Evolutionary conservation across 1,140 invertebrate genomes (phyloP).

Genomic region (Antheraea mylitta): DNA sequence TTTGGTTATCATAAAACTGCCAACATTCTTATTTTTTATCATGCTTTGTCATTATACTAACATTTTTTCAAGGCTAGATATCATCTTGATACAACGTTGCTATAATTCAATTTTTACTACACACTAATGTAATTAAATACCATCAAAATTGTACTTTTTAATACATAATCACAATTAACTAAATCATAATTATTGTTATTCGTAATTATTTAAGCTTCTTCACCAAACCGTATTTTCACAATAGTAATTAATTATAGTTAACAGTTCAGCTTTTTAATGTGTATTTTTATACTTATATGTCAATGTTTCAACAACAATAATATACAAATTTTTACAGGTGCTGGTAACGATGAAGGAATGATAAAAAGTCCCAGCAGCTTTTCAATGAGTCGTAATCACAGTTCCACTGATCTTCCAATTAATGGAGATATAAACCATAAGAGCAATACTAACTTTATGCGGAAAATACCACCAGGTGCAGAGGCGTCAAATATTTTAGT

Average conservation of each 20-base stretch:
- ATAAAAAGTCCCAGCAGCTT: slow-evolving; percentile 88
- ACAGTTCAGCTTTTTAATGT: background rate
- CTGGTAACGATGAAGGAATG: slow-evolving; percentile 78
- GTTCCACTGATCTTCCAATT: slow-evolving; percentile 82
- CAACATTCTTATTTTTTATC: background rate
- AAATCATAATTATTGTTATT: background rate
- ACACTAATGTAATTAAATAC: background rate
- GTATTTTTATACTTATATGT: background rate
- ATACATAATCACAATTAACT: background rate
- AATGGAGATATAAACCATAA: slow-evolving; percentile 87
- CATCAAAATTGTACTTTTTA: background rate
- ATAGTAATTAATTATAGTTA: background rate
- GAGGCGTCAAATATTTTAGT: slow-evolving; percentile 99
- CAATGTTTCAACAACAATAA: background rate
- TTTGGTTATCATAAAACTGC: background rate
- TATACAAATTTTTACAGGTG: slow-evolving; percentile 52
- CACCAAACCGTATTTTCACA: background rate
- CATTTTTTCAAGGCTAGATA: background rate
- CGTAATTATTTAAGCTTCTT: background rate
- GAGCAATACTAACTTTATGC: slow-evolving; percentile 96
- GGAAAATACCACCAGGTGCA: slow-evolving; percentile 97
- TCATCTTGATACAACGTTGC: background rate
- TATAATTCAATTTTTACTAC: background rate
- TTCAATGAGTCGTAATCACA: slow-evolving; percentile 89
- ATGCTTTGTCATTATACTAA: background rate